These are phyloP conservation scores for Operophtera brumata DNA, from an alignment of 2,888 invertebrate genomes.

Conservation along the genomic window DNA sequence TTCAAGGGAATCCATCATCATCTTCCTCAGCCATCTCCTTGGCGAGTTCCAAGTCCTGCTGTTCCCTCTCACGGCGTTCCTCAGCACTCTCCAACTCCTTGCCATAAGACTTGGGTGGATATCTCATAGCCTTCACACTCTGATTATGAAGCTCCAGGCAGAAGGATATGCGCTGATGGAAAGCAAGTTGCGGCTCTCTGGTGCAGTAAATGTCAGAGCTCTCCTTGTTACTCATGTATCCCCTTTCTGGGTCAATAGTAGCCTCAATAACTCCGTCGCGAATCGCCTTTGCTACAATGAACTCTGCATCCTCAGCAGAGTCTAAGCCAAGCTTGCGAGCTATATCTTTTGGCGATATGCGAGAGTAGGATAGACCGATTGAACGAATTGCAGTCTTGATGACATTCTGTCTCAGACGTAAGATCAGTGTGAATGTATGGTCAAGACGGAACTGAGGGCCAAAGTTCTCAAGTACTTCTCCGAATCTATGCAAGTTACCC, in stretches of 20 bases:
- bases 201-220: slow-evolving; percentile 98
- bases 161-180: slow-evolving; percentile 98
- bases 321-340: slow-evolving; percentile 96
- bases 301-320: slow-evolving; percentile 98
- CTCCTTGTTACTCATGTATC: slow-evolving; percentile 98
- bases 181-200: slow-evolving; percentile 96
- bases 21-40: slow-evolving; percentile 99
- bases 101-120: slow-evolving; percentile 99
- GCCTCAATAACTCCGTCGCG: slow-evolving; percentile 99
- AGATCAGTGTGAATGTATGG: slow-evolving; percentile 97
- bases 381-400: slow-evolving; percentile 98
- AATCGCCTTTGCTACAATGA: slow-evolving; percentile 98
- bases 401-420: slow-evolving; percentile 98
- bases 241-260: slow-evolving; percentile 95
- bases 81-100: slow-evolving; percentile 98
- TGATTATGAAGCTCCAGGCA: slow-evolving; percentile 99
- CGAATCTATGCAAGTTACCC: slow-evolving; percentile 96
- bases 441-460: slow-evolving; percentile 95
- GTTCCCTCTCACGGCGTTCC: slow-evolving; percentile 96
- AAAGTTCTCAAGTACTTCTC: slow-evolving; percentile 94
- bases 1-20: slow-evolving; percentile 90
- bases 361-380: slow-evolving; percentile 97
- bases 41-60: slow-evolving; percentile 99
- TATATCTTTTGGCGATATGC: slow-evolving; percentile 97
- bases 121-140: slow-evolving; percentile 99